Conservation (phyloP, 2,888 invertebrate species). For the Aphodius granarius region DNA sequence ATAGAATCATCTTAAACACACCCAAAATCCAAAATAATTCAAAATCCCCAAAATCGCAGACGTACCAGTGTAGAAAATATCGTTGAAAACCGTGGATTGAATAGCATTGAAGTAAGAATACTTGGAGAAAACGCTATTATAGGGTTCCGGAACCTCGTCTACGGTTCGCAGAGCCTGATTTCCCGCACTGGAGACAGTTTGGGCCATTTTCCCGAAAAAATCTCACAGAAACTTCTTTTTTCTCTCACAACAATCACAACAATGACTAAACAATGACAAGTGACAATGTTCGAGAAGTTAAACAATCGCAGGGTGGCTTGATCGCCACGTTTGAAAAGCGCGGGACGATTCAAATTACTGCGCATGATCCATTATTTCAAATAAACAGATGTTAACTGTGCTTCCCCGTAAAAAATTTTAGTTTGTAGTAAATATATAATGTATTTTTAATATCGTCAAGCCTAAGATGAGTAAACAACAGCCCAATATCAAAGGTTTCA, state of each 20-base stretch:
- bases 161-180: constrained; percentile 24
- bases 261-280: neutral
- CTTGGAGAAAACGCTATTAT: constrained; percentile 54
- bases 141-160: constrained; percentile 43
- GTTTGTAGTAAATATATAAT: neutral
- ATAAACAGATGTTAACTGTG: neutral
- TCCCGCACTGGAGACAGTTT: neutral
- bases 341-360: neutral
- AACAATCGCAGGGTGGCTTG: neutral
- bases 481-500: constrained; percentile 29
- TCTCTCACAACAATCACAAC: neutral
- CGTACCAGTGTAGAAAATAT: constrained; percentile 65
- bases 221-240: neutral
- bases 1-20: constrained; percentile 63
- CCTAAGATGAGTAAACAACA: constrained; percentile 45
- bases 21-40: constrained; percentile 16
- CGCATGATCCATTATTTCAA: neutral
- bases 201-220: too few relatives aligned
- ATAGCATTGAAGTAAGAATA: constrained; percentile 72
- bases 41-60: too few relatives aligned
- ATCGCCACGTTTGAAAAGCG: neutral
- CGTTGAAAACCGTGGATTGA: constrained; percentile 72
- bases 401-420: neutral
- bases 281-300: too few relatives aligned
- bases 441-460: neutral